phyloP scores from a whole-genome alignment of 2,888 invertebrate genomes.

The Melitaea athalia region DNA sequence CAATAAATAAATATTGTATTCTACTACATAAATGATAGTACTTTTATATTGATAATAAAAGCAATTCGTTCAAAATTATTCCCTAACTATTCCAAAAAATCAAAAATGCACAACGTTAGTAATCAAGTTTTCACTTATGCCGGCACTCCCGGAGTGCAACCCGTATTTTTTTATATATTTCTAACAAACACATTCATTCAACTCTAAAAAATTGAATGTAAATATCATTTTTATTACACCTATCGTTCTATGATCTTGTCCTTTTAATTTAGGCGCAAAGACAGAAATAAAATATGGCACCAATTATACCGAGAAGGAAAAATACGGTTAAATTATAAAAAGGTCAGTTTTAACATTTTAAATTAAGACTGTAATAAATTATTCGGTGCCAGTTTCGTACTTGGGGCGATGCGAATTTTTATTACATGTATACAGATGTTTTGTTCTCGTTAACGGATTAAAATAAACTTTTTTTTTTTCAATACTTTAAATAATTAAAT shows the following conservation, averaged over 20 bases:
- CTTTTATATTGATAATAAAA: no score
- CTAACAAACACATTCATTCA: no score
- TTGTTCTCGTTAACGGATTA: slow-evolving; percentile 3
- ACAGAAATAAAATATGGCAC: slow-evolving; percentile 43
- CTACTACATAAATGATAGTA: no score
- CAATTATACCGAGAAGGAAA: slow-evolving; percentile 41
- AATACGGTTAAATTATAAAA: slow-evolving; percentile 41
- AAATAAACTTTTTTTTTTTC: background rate
- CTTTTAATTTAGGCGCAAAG: slow-evolving; percentile 39
- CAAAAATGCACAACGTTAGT: no score
- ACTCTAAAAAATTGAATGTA: no score
- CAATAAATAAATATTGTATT: no score
- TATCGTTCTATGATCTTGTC: slow-evolving; percentile 27
- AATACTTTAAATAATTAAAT: background rate
- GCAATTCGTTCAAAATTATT: no score
- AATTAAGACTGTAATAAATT: slow-evolving; percentile 37
- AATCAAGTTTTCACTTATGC: no score
- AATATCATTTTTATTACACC: slow-evolving; percentile 8
- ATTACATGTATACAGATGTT: slow-evolving; percentile 2
- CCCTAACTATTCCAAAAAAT: no score
- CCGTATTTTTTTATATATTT: no score
- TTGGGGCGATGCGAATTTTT: background rate
- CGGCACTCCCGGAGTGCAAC: no score
- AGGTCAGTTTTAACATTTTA: slow-evolving; percentile 40
- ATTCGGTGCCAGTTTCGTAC: slow-evolving; percentile 24